Evolutionary conservation across 2,797 vertebrate genomes (phyloP).

Genomic region (Poeciliopsis presidionis): DNA sequence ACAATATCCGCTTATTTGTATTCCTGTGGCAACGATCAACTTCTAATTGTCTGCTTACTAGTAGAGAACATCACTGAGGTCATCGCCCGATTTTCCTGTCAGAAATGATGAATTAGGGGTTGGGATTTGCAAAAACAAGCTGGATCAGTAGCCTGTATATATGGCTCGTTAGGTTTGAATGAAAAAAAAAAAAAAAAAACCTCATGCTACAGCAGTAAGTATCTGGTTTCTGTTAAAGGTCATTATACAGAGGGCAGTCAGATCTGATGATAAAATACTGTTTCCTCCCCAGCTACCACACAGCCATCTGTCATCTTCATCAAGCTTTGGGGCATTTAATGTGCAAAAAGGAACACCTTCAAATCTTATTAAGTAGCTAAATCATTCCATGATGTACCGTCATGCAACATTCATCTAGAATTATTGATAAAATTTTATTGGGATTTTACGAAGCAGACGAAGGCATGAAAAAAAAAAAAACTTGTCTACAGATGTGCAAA

Average conservation of each 20-base stretch:
- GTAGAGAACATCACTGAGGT: conserved; percentile 16
- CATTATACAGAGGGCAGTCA: conserved; percentile 21
- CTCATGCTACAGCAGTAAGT: background rate
- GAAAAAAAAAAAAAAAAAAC: conserved; percentile 21
- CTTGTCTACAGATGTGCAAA: background rate
- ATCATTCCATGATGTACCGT: conserved; percentile 2
- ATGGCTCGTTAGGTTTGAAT: conserved; percentile 9
- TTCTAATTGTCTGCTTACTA: conserved; percentile 6
- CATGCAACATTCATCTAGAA: background rate
- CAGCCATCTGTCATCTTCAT: conserved; percentile 57
- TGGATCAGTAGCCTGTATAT: background rate
- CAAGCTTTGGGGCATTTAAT: conserved; percentile 35
- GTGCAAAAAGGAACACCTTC: conserved; percentile 21
- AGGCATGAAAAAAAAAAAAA: background rate
- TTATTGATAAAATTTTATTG: background rate
- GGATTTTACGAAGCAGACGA: background rate
- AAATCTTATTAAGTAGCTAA: conserved; percentile 26
- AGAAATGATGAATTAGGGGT: conserved; percentile 40
- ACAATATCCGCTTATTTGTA: conserved; percentile 18
- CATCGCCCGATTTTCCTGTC: conserved; percentile 16
- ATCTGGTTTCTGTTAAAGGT: background rate
- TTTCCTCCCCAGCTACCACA: conserved; percentile 38
- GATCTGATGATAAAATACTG: conserved; percentile 43
- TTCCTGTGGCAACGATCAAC: conserved; percentile 6
- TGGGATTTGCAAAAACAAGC: conserved; percentile 23